A percentile compares a stretch with the other conserved stretches of the same genome.
phyloP scores from a whole-genome alignment of 2,797 vertebrate species.

The Synaphobranchus kaupii region DNA sequence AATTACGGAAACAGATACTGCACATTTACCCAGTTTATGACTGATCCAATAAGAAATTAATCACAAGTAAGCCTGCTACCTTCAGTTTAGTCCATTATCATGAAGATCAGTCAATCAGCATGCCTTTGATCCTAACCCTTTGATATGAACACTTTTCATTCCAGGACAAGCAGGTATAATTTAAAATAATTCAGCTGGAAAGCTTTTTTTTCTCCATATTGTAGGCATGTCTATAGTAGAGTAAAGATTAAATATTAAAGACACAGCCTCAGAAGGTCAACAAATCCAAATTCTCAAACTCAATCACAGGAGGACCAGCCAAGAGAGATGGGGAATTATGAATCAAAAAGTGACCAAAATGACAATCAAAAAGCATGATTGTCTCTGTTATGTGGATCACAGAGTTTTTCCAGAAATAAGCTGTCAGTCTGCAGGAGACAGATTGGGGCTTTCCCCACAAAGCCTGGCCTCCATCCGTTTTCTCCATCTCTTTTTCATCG shows the following conservation, averaged over 20 bases:
- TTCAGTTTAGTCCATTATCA: not conserved
- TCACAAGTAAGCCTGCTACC: not conserved
- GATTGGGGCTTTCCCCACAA: too few relatives aligned
- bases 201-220: not conserved
- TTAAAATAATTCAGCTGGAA: not conserved
- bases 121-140: not conserved
- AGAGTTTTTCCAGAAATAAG: too few relatives aligned
- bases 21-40: not conserved
- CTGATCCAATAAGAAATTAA: not conserved
- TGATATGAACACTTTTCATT: not conserved
- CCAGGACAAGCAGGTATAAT: not conserved
- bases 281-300: not conserved
- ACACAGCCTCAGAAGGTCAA: not conserved
- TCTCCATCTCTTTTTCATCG: too few relatives aligned
- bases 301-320: not conserved
- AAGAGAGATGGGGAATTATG: too few relatives aligned
- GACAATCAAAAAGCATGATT: too few relatives aligned
- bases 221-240: not conserved
- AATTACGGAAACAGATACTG: not conserved
- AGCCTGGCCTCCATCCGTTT: too few relatives aligned
- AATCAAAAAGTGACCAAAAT: too few relatives aligned
- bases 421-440: too few relatives aligned
- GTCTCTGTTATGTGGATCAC: too few relatives aligned
- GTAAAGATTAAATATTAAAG: not conserved
- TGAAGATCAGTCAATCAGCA: conserved; percentile 7